These are phyloP conservation scores for Bilobella aurantiaca DNA, from an alignment of 1,140 invertebrate genomes.

Conservation along the genomic window DNA sequence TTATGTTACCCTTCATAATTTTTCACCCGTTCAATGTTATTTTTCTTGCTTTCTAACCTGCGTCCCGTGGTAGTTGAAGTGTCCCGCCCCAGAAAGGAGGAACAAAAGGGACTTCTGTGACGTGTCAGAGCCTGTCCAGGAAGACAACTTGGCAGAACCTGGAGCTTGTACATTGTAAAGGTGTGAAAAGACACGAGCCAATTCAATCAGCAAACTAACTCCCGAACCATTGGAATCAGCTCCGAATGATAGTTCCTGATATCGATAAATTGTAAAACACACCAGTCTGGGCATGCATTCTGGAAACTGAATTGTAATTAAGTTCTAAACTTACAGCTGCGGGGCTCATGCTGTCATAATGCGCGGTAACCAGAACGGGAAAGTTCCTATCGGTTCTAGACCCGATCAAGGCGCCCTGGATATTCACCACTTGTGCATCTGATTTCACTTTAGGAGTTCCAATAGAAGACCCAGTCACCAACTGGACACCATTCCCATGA, in stretches of 20 bases:
- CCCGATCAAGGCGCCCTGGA: constrained; percentile 69
- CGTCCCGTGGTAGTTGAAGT: constrained; percentile 89
- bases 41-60: too few species aligned
- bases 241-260: constrained; percentile 67
- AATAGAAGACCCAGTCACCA: constrained; percentile 54
- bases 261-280: constrained; percentile 2
- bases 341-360: constrained; percentile 82
- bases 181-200: constrained; percentile 78
- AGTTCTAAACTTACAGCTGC: constrained; percentile 61
- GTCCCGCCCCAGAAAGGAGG: constrained; percentile 78
- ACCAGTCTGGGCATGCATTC: too few species aligned
- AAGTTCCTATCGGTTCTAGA: constrained; percentile 64
- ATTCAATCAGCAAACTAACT: constrained; percentile 72
- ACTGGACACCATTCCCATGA: constrained; percentile 85
- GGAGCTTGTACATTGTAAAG: constrained; percentile 57
- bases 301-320: constrained; percentile 17
- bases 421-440: constrained; percentile 69
- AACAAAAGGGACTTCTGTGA: constrained; percentile 77
- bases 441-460: constrained; percentile 56
- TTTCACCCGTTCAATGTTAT: too few species aligned
- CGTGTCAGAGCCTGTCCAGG: constrained; percentile 46
- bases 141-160: neutral
- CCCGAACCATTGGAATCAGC: constrained; percentile 91
- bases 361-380: constrained; percentile 79
- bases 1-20: too few species aligned